Conservation (phyloP, 2,113 vertebrate genomes). For the Salvator merianae region DNA sequence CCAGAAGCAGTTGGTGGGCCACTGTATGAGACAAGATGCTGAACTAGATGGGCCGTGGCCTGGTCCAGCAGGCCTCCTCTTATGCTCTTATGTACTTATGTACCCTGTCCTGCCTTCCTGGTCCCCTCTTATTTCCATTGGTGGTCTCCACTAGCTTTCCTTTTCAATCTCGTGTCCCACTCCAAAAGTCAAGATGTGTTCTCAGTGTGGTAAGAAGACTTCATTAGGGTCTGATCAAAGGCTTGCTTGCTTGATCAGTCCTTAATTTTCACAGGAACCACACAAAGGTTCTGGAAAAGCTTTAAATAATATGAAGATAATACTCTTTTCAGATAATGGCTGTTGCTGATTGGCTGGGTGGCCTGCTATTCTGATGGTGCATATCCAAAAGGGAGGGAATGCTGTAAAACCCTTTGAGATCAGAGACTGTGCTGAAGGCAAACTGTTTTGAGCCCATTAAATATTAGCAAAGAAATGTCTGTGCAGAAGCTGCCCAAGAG, state of each 20-base stretch:
- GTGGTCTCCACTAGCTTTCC: background rate
- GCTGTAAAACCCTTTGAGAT: background rate
- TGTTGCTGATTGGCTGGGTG: background rate
- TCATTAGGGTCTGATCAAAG: background rate
- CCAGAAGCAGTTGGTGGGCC: too few species aligned
- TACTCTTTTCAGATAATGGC: background rate
- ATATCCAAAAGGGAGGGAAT: background rate
- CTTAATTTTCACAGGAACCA: background rate
- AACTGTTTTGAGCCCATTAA: background rate
- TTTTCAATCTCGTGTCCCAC: background rate
- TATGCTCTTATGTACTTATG: too few species aligned
- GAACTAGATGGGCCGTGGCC: too few species aligned
- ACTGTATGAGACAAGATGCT: too few species aligned
- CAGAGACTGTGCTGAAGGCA: background rate
- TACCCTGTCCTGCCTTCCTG: too few species aligned
- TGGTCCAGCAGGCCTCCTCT: too few species aligned
- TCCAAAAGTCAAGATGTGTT: background rate
- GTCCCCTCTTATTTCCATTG: too few species aligned
- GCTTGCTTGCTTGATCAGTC: background rate
- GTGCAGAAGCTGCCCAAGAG: background rate
- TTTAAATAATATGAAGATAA: background rate
- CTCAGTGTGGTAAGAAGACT: background rate
- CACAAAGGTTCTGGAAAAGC: background rate
- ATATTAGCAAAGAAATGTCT: background rate
- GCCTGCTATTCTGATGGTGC: background rate